Base-by-base conservation (phyloP, 2,797 vertebrate species). In the Phyllotis vaccarum region DNA sequence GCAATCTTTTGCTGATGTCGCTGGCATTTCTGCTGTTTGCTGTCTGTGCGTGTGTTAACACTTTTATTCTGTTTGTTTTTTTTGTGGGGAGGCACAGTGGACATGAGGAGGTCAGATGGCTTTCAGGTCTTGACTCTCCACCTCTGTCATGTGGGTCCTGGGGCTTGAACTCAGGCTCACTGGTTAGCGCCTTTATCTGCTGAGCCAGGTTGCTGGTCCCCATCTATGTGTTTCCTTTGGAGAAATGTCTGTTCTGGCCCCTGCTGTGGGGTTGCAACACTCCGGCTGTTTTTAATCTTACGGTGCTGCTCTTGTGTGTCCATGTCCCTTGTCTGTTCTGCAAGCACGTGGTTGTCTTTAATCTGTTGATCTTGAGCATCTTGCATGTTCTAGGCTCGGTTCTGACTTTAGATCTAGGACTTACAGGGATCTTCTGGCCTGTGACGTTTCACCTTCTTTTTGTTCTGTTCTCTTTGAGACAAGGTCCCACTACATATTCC, bases 301-400 rank as follows among this genome's bases (percentile, higher is more conserved):
- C 0, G 2, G 0, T 40, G 64, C 3, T 56, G 13, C 24, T 37
- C 2, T n/a, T 54, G 49, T 54, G 14, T 54, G 46, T 52, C 14
- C 14, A 11, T 17, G 49, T 34, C 29, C 37, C 68, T 40, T 72
- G 24, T 54, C 5, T 37, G 8, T 14, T 19, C 27, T 83, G 1
- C 31, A 17, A 34, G 64, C n/a, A 81, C 4, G 13, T 5, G 2
- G 40, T 14, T 21, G 54, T 56, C 24, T 62, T 68, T 37, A 52
- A 34, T 52, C 34, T 86, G 29, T 14, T 0, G 3, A 17, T 56
- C 54, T 54, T 54, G n/a, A n/a, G n/a, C n/a, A n/a, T 37, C 70
- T 72, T 56, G 16, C 31, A 4, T 40, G 4, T 16, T 64, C 29
- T 83, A 21, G 60, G 58, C 17, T 31, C 40, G 64, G 58, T 6